Evolutionary conservation across 2,888 invertebrate genomes (phyloP).

Genomic region (Caenorhabditis doughertyi): DNA sequence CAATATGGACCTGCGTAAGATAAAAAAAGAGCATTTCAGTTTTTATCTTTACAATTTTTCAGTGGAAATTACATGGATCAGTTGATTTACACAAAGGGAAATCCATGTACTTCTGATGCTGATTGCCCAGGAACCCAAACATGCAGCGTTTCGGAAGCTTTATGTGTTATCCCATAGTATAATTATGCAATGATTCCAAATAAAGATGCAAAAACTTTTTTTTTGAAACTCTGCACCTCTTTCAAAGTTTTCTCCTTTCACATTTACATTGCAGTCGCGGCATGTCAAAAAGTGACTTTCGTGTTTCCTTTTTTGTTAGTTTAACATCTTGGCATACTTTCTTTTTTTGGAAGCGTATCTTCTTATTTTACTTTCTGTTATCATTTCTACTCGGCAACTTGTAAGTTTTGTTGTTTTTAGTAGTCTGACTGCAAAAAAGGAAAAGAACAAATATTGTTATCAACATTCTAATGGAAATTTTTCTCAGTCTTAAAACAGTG

Average conservation of each 20-base stretch:
- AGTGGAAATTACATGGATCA: slow-evolving; percentile 66
- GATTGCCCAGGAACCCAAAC: slow-evolving; percentile 58
- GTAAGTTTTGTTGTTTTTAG: not conserved
- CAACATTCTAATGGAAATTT: not conserved
- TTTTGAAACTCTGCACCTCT: slow-evolving; percentile 32
- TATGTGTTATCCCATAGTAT: slow-evolving; percentile 57
- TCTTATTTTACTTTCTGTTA: not conserved
- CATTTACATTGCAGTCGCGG: not conserved
- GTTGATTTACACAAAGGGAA: slow-evolving; percentile 64
- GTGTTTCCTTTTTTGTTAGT: slow-evolving; percentile 3
- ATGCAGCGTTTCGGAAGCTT: slow-evolving; percentile 58
- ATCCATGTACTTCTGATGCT: slow-evolving; percentile 56
- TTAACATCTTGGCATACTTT: not conserved
- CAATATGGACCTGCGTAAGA: slow-evolving; percentile 65
- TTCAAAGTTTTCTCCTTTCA: not conserved
- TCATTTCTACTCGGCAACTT: not conserved
- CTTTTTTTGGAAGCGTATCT: slow-evolving; percentile 5
- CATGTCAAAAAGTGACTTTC: slow-evolving; percentile 35
- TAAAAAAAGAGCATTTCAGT: not conserved
- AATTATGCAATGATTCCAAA: slow-evolving; percentile 49
- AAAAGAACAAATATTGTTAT: not conserved
- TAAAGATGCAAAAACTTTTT: slow-evolving; percentile 52
- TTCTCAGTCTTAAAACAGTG: not conserved
- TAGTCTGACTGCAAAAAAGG: not conserved
- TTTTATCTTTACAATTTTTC: slow-evolving; percentile 18